phyloP scores from a whole-genome alignment of 2,797 vertebrate genomes.

The Mus spretus region DNA sequence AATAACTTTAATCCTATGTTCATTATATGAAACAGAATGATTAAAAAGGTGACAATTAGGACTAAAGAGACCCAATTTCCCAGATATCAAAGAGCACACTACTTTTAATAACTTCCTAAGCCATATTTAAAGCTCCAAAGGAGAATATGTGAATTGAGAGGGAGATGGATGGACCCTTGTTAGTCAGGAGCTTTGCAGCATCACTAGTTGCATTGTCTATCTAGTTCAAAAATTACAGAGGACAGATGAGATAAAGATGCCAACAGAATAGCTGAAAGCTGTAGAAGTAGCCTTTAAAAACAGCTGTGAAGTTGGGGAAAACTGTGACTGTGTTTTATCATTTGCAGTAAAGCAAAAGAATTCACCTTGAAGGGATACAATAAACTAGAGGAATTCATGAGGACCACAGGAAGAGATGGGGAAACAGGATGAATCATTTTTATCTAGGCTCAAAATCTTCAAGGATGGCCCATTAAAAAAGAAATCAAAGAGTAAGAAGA shows the following conservation, averaged over 20 bases:
- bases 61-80: constrained; percentile 15
- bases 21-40: constrained; percentile 2
- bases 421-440: neutral
- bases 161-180: neutral
- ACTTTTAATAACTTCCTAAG: constrained; percentile 15
- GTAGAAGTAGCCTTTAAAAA: neutral
- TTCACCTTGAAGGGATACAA: constrained; percentile 33
- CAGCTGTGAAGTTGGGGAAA: neutral
- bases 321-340: constrained; percentile 10
- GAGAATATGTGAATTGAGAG: constrained; percentile 19
- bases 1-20: neutral
- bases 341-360: constrained; percentile 41
- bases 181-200: neutral
- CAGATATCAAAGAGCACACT: neutral
- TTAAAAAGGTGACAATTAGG: neutral
- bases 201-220: neutral
- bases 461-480: neutral
- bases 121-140: constrained; percentile 11
- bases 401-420: constrained; percentile 13
- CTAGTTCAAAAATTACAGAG: neutral
- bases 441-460: constrained; percentile 29
- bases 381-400: constrained; percentile 50
- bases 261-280: constrained; percentile 32
- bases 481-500: constrained; percentile 50
- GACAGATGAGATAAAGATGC: constrained; percentile 47